phyloP scores from a whole-genome alignment of 2,888 invertebrate species.

The Camponotus fellah region DNA sequence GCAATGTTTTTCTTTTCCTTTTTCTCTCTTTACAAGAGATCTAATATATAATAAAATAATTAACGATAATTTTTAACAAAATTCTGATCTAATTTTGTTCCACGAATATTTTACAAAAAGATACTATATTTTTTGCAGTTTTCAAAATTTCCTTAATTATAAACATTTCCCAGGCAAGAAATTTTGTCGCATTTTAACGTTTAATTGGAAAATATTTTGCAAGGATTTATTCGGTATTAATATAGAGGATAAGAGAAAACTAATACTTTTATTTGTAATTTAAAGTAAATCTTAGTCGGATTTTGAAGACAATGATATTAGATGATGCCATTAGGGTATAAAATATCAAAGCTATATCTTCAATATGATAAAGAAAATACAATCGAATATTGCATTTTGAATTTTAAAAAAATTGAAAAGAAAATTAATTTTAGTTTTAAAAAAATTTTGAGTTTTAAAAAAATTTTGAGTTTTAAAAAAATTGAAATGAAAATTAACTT shows the following conservation, averaged over 20 bases:
- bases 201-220: background rate
- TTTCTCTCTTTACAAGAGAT: background rate
- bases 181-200: background rate
- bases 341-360: background rate
- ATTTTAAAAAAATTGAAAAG: too few species aligned
- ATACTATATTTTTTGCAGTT: background rate
- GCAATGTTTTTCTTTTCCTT: background rate
- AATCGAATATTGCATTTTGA: background rate
- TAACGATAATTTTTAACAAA: background rate
- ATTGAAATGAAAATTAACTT: background rate
- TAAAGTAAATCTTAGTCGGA: background rate
- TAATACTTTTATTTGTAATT: background rate
- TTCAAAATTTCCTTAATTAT: background rate
- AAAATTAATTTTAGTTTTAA: too few species aligned
- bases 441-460: background rate
- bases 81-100: background rate
- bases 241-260: background rate
- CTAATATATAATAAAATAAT: background rate
- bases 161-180: background rate
- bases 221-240: conserved; percentile 14
- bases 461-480: too few species aligned
- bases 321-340: background rate
- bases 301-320: conserved; percentile 13
- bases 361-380: background rate
- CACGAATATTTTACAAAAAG: background rate